Conservation (phyloP, 2,888 invertebrate species). For the Cephus pulcher region DNA sequence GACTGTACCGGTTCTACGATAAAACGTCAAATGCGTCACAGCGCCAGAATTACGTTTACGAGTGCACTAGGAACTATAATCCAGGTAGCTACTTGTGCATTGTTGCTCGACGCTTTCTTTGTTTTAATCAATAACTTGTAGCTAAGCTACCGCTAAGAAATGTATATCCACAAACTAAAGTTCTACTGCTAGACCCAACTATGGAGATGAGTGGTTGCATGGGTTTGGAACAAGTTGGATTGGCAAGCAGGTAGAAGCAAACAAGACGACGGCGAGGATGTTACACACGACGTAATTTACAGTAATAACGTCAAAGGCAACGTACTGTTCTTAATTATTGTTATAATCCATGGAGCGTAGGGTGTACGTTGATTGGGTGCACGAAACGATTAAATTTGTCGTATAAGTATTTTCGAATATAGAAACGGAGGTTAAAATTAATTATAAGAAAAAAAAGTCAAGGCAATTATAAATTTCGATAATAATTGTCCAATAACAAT, state of each 20-base stretch:
- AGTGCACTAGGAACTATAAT: not conserved
- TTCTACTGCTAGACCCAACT: not conserved
- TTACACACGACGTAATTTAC: constrained; percentile 33
- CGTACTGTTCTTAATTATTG: constrained; percentile 47
- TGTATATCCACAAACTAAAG: not conserved
- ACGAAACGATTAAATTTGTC: not conserved
- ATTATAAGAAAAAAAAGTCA: not conserved
- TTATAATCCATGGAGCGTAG: constrained; percentile 27
- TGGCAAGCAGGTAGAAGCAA: not conserved
- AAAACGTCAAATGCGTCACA: no score
- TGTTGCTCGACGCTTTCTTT: not conserved
- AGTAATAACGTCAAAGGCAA: constrained; percentile 42
- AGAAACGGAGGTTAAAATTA: not conserved
- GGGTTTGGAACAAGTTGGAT: not conserved
- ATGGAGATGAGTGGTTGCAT: not conserved
- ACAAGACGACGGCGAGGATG: not conserved
- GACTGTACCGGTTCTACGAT: not conserved
- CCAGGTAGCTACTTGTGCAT: not conserved
- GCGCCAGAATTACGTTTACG: not conserved
- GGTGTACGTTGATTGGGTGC: not conserved
- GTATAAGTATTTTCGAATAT: not conserved
- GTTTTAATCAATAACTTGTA: not conserved
- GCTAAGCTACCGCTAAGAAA: not conserved
- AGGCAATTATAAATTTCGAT: not conserved
- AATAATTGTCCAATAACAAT: not conserved